Evolutionary conservation across 2,113 vertebrate genomes (phyloP).

Genomic region (Pedetes capensis): DNA sequence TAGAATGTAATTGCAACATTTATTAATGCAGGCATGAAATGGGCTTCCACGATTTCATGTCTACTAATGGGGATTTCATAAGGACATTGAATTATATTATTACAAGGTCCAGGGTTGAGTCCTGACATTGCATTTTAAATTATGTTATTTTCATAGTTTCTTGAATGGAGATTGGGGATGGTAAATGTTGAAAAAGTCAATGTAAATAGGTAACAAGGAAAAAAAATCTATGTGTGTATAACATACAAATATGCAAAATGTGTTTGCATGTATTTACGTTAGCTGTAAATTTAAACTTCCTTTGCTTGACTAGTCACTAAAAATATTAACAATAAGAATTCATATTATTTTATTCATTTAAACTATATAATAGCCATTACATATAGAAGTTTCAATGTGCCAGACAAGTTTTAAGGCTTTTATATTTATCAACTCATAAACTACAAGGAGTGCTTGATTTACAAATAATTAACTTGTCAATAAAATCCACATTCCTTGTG

Average conservation of each 20-base stretch:
- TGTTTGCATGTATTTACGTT: neutral
- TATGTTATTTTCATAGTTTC: neutral
- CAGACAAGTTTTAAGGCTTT: neutral
- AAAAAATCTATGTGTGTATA: neutral
- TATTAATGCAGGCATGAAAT: slow-evolving; percentile 62
- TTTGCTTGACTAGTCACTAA: slow-evolving; percentile 1
- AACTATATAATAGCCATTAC: neutral
- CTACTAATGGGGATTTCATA: slow-evolving; percentile 41
- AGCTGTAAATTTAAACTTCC: neutral
- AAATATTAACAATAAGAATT: neutral
- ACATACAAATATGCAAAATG: neutral
- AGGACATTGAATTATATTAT: neutral
- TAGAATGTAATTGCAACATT: slow-evolving; percentile 49
- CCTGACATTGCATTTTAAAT: slow-evolving; percentile 4
- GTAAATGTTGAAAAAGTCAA: neutral
- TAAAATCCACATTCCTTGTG: neutral
- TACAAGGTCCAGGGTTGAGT: neutral
- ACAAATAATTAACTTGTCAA: neutral
- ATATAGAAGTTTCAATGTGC: neutral
- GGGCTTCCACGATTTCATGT: neutral
- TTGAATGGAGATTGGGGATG: neutral
- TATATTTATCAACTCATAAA: neutral
- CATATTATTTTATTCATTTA: neutral
- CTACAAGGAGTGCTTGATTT: neutral
- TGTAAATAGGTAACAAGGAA: slow-evolving; percentile 18